Percentiles rank a stretch among this genome's conserved stretches.
Evolutionary conservation across 1,140 invertebrate genomes (phyloP).

Genomic region (Achroia grisella): DNA sequence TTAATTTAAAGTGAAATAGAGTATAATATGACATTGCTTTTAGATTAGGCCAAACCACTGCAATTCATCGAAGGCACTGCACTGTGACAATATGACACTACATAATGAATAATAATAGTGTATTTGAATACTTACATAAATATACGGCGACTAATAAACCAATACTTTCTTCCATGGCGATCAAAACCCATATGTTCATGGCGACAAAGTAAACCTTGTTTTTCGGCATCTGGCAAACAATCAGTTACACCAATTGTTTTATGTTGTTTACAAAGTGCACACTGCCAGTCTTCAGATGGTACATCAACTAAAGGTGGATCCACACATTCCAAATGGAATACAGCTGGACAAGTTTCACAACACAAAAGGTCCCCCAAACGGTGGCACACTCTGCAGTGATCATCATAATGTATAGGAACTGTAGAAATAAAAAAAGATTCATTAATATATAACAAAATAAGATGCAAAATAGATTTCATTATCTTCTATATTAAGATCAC

Average conservation of each 20-base stretch:
- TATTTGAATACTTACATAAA: conserved; percentile 84
- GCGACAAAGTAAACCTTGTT: conserved; percentile 90
- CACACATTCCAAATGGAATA: conserved; percentile 96
- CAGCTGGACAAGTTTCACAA: conserved; percentile 97
- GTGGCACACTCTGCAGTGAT: conserved; percentile 96
- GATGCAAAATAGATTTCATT: too few species aligned
- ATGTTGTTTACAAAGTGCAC: conserved; percentile 92
- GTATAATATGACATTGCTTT: not conserved
- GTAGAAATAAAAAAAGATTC: conserved; percentile 36
- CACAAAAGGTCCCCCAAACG: conserved; percentile 95
- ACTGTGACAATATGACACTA: not conserved
- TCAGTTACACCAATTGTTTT: conserved; percentile 94
- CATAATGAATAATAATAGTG: not conserved
- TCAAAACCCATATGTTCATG: conserved; percentile 96
- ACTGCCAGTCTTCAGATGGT: conserved; percentile 97
- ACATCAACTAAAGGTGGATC: conserved; percentile 95
- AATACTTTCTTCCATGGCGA: conserved; percentile 95
- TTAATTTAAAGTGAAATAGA: conserved; percentile 7
- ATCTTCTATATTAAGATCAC: too few species aligned
- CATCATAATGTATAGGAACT: conserved; percentile 94
- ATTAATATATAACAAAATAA: too few species aligned
- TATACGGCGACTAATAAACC: conserved; percentile 93
- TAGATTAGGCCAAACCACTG: not conserved
- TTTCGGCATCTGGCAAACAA: conserved; percentile 93
- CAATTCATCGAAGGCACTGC: not conserved